These are phyloP conservation scores for Aphelenchoides besseyi DNA, from an alignment of 1,140 invertebrate species.

Conservation along the genomic window DNA sequence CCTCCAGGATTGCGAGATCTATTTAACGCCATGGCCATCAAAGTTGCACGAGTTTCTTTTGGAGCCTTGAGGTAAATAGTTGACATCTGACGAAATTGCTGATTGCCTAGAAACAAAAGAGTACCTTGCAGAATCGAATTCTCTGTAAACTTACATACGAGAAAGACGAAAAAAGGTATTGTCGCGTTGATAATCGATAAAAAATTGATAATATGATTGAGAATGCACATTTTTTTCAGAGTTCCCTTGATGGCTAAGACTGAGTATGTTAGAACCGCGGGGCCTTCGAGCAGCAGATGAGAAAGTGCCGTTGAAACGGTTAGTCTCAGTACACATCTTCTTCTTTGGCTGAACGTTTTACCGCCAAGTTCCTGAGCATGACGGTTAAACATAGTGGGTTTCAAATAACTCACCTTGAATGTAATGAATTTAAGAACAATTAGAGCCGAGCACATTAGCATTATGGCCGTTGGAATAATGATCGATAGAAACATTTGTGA, in stretches of 20 bases:
- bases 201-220: constrained; percentile 59
- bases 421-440: constrained; percentile 56
- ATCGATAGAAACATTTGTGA: constrained; percentile 52
- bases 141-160: constrained; percentile 21
- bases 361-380: constrained; percentile 55
- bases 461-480: constrained; percentile 54
- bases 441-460: constrained; percentile 55
- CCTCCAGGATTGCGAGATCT: constrained; percentile 23
- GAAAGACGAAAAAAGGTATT: constrained; percentile 60
- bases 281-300: constrained; percentile 55
- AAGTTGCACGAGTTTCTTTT: constrained; percentile 34
- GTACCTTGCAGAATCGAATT: neutral
- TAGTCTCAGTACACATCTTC: constrained; percentile 59
- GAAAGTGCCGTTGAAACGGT: constrained; percentile 59
- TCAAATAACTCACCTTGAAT: constrained; percentile 45
- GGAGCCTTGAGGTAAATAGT: constrained; percentile 48
- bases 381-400: neutral
- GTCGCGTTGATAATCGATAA: constrained; percentile 58
- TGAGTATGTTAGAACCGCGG: constrained; percentile 49
- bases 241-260: constrained; percentile 57
- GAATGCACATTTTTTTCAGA: constrained; percentile 39
- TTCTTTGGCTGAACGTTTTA: constrained; percentile 56
- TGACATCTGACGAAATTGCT: constrained; percentile 59
- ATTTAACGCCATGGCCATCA: constrained; percentile 38
- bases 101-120: constrained; percentile 39